Evolutionary conservation across 2,113 vertebrate genomes (phyloP).

Genomic region (Gopherus evgoodei): DNA sequence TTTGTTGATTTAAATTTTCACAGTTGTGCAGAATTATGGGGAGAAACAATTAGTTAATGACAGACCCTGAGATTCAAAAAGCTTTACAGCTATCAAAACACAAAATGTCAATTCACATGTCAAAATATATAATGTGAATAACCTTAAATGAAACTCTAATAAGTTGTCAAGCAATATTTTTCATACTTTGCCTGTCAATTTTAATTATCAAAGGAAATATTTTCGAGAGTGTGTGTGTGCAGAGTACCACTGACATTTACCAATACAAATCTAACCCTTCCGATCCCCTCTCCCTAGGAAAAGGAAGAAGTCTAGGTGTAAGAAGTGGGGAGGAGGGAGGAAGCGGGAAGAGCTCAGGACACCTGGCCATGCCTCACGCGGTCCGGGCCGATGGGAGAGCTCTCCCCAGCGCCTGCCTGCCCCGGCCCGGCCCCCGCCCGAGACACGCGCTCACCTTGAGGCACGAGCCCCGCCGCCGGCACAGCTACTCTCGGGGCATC

Average conservation of each 20-base stretch:
- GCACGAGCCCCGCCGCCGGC: background rate
- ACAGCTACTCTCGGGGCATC: background rate
- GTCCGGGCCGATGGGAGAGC: no score
- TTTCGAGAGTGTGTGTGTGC: no score
- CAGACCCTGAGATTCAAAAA: background rate
- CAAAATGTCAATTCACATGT: background rate
- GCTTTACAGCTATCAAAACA: background rate
- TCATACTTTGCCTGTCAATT: background rate
- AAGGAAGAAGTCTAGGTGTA: no score
- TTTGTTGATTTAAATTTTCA: background rate
- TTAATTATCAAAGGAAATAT: no score
- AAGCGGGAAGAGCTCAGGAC: background rate
- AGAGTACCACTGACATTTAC: no score
- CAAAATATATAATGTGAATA: background rate
- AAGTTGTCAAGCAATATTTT: background rate
- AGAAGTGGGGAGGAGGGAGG: background rate
- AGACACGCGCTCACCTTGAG: no score
- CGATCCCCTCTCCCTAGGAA: fast-evolving
- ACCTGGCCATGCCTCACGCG: fast-evolving
- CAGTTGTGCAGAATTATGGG: background rate
- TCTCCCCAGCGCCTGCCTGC: no score
- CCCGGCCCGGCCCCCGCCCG: no score
- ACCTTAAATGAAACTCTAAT: background rate
- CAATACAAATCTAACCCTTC: fast-evolving
- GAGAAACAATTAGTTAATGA: background rate